Percentiles rank a stretch among this genome's conserved stretches.
phyloP scores from a whole-genome alignment of 2,113 vertebrate species.

The Cephalopterus ornatus region DNA sequence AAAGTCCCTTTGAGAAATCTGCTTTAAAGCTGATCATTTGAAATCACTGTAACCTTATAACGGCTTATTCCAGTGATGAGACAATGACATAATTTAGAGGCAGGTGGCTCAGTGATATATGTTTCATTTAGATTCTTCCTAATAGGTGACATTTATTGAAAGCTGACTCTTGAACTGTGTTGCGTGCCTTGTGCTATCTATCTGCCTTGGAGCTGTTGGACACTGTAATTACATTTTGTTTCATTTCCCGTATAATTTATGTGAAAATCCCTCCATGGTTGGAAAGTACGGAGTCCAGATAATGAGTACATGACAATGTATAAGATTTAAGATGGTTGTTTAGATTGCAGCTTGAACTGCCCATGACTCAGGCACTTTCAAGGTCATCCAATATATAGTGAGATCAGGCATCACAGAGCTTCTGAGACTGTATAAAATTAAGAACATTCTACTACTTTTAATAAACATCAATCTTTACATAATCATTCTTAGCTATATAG shows the following conservation, averaged over 20 bases:
- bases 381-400: not conserved
- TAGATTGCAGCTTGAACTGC: not conserved
- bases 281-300: constrained; percentile 35
- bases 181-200: constrained; percentile 17
- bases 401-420: not conserved
- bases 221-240: constrained; percentile 67
- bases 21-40: constrained; percentile 5
- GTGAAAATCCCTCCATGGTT: constrained; percentile 21
- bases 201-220: constrained; percentile 35
- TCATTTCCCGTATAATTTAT: constrained; percentile 71
- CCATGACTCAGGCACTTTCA: constrained; percentile 18
- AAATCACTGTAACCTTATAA: constrained; percentile 20
- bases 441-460: not conserved
- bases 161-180: constrained; percentile 26
- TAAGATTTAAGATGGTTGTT: constrained; percentile 48
- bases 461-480: not conserved
- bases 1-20: constrained; percentile 31
- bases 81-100: not conserved
- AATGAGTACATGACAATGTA: not conserved
- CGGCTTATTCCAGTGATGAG: not conserved
- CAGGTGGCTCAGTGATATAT: not conserved
- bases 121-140: constrained; percentile 21
- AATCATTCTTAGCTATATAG: not conserved
- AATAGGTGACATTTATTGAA: constrained; percentile 49
- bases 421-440: not conserved